These are phyloP conservation scores for Zalophus californianus DNA, from an alignment of 2,797 vertebrate species.

Conservation along the genomic window DNA sequence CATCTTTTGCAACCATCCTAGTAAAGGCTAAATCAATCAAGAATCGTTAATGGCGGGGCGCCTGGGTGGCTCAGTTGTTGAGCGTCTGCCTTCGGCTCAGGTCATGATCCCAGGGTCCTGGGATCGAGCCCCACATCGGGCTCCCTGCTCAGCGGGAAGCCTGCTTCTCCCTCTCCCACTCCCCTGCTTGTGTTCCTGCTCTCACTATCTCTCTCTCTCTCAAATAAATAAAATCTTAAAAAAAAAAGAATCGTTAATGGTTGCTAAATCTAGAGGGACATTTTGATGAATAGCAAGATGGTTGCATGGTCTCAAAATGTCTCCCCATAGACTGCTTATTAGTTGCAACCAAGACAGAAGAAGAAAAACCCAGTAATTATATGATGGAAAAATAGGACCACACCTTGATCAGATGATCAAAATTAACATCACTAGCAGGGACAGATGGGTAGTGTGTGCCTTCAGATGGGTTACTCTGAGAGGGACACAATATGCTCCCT, in stretches of 20 bases:
- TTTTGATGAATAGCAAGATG: background rate
- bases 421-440: background rate
- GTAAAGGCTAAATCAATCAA: background rate
- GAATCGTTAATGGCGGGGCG: background rate
- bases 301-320: background rate
- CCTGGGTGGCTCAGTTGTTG: too few species aligned
- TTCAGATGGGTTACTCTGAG: background rate
- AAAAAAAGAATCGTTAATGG: background rate
- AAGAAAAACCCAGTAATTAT: background rate
- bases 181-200: too few species aligned
- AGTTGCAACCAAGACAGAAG: background rate
- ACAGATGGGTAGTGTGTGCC: fast-evolving
- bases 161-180: too few species aligned
- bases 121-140: too few species aligned
- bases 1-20: background rate
- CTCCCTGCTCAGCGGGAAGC: too few species aligned
- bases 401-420: background rate
- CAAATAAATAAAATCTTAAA: too few species aligned
- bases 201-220: too few species aligned
- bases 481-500: background rate
- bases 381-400: background rate
- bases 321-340: background rate
- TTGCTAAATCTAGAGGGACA: background rate
- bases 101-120: too few species aligned
- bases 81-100: too few species aligned